Evolutionary conservation across 2,113 vertebrate species (phyloP), one percentile per base, ranked within the genome.

Genomic region (Toxotes jaculatrix): DNA sequence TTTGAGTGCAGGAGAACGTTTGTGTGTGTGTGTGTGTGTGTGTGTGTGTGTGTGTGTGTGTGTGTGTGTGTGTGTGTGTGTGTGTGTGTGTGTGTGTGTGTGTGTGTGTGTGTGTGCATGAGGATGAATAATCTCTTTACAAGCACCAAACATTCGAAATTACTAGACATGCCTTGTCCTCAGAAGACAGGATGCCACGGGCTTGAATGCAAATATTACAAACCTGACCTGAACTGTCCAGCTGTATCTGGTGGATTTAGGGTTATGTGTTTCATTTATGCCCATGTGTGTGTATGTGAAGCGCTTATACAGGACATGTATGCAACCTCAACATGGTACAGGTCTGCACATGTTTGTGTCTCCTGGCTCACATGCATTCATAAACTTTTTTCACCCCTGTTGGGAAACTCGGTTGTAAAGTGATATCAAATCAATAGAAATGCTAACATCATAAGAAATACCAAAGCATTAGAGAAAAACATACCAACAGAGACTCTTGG

Each of bases 91-190:
- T 51, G 73, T 56, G n/a, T 19, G 65, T 62, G 42, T 6, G 21
- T 73, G 23, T 56, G 38, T 51, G 55, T 21, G 47, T 75, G n/a
- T 1, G 4, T 40, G 38, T 31, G 59, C 49, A 31, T 47, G 42
- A n/a, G 51, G 55, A 84, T 80, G 65, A 89, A 87, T 88, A 88
- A 92, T 91, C 81, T 77, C 84, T 89, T 89, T 87, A 84, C 75
- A 79, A 88, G 61, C 55, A 55, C 60, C 68, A 77, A 87, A 87
- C 71, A 87, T 89, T 88, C 73, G 11, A 88, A 90, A 90, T 91
- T 70, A 86, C 64, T 68, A 66, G 49, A 82, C 51, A 47, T 74
- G 59, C 47, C 47, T 57, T 79, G 78, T 85, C 81, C 77, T 90
- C 80, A 62, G 73, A 79, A 53, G 79, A 85, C 79, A 86, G 19